A percentile compares a stretch with the other conserved stretches of the same genome.
Conservation (phyloP, 2,888 invertebrate genomes). For the Drosophila helvetica region DNA sequence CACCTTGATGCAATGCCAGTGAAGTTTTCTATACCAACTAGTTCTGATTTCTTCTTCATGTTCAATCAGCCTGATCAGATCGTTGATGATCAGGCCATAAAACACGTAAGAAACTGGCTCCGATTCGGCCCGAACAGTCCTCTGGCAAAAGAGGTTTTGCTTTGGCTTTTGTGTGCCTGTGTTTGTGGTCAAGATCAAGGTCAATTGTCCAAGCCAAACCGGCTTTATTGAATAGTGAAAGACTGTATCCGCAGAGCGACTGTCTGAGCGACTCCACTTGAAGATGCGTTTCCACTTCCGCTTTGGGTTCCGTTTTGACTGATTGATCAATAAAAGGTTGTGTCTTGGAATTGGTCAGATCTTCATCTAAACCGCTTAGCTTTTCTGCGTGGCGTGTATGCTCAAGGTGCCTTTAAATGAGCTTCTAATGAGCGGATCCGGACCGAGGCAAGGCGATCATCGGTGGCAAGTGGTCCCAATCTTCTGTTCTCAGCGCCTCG, state of each 20-base stretch:
- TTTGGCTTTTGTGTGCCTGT: slow-evolving; percentile 17
- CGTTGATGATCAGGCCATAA: slow-evolving; percentile 36
- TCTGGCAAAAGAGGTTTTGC: slow-evolving; percentile 16
- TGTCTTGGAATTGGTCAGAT: slow-evolving; percentile 47
- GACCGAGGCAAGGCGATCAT: slow-evolving; percentile 4
- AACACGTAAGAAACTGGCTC: slow-evolving; percentile 37
- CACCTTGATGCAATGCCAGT: no score
- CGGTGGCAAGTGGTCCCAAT: background rate
- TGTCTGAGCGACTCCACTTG: slow-evolving; percentile 28
- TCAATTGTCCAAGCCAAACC: slow-evolving; percentile 49
- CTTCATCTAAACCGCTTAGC: slow-evolving; percentile 34
- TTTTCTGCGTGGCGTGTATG: slow-evolving; percentile 23
- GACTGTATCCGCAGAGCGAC: slow-evolving; percentile 48
- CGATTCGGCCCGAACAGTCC: slow-evolving; percentile 25
- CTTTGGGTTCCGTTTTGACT: slow-evolving; percentile 66
- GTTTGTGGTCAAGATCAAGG: slow-evolving; percentile 81
- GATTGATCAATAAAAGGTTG: slow-evolving; percentile 72
- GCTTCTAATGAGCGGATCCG: slow-evolving; percentile 37
- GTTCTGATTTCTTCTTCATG: slow-evolving; percentile 8
- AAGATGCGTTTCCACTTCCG: slow-evolving; percentile 68
- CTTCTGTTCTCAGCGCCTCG: slow-evolving; percentile 24
- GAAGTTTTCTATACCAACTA: background rate
- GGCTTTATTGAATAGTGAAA: slow-evolving; percentile 54
- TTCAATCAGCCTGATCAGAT: slow-evolving; percentile 6
- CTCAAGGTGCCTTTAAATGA: slow-evolving; percentile 65